Conservation (phyloP, 2,797 vertebrate species). For the Sus cebifrons region DNA sequence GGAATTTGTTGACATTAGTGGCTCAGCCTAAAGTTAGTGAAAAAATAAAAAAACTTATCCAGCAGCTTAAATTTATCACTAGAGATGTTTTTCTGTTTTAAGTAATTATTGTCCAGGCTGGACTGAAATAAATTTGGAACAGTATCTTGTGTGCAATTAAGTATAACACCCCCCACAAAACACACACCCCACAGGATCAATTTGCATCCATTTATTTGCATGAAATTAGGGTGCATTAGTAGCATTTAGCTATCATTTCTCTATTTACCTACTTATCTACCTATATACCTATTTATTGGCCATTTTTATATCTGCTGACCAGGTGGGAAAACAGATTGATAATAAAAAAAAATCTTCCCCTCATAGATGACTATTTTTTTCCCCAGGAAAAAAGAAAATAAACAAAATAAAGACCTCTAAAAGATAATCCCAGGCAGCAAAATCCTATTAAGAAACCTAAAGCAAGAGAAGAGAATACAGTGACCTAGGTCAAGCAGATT, state of each 20-base stretch:
- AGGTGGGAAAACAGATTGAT: neutral
- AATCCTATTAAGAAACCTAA: slow-evolving; percentile 30
- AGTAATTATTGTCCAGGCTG: neutral
- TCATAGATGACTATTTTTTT: slow-evolving; percentile 11
- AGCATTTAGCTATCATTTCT: neutral
- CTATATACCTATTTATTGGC: neutral
- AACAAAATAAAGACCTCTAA: slow-evolving; percentile 28
- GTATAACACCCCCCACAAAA: neutral
- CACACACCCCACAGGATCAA: neutral
- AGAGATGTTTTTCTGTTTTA: slow-evolving; percentile 14
- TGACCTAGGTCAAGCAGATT: slow-evolving; percentile 15
- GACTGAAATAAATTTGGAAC: neutral
- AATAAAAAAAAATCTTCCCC: neutral
- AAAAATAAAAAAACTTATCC: neutral
- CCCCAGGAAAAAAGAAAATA: neutral
- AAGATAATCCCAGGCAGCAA: slow-evolving; percentile 11
- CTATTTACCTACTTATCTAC: neutral
- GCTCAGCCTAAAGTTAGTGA: neutral
- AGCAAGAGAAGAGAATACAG: neutral
- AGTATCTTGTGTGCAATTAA: neutral
- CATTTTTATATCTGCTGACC: neutral
- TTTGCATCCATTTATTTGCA: neutral
- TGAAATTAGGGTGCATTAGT: neutral
- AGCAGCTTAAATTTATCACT: neutral
- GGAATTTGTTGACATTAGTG: neutral